Base-by-base conservation (phyloP, 2,888 invertebrate species). In the Entomobrya proxima region DNA sequence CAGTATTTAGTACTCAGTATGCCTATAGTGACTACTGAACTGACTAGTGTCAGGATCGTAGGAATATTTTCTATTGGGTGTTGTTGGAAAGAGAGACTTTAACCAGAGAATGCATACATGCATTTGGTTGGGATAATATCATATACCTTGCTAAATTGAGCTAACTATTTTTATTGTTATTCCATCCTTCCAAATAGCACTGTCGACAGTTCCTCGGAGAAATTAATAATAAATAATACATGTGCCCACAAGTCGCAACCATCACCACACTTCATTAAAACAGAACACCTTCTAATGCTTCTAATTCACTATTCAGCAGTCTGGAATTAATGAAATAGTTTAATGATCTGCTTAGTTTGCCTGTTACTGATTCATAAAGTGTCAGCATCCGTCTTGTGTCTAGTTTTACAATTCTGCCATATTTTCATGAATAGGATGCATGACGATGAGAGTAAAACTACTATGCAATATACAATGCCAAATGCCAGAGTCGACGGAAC, bases 161-260 rank as follows among this genome's bases (percentile, higher is more conserved):
- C 30, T n/a, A 40, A 15, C 27, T 40, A 35, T 21, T 21, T 44
- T 69, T 69, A 69, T 69, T 69, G 69, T 69, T 69, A 69, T 69
- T 69, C 69, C 30, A 40, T 44, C 11, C 13, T 15, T 9, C 47
- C n/a, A 13, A 7, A 32, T 1, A 35, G 37, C 37, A n/a, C 64
- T n/a, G 67, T 67, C 15, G 37, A 11, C 21, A 40, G 21, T n/a
- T 13, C 24, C 67, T 69, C 40, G 27, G 27, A 44, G 24, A 69
- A 69, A 69, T 30, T 21, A n/a, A n/a, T 69, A 69, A 69, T 69
- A 69, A 69, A 69, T 69, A 47, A 69, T 44, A 18, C 69, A 69
- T 69, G 44, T 69, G 47, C 24, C 69, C 44, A 67, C 40, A 67
- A 40, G 9, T 11, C 67, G 44, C 21, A 21, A 69, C 67, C 6